Evolutionary conservation across 1,140 invertebrate species (phyloP).

Genomic region (Dolichoris vasculosae): DNA sequence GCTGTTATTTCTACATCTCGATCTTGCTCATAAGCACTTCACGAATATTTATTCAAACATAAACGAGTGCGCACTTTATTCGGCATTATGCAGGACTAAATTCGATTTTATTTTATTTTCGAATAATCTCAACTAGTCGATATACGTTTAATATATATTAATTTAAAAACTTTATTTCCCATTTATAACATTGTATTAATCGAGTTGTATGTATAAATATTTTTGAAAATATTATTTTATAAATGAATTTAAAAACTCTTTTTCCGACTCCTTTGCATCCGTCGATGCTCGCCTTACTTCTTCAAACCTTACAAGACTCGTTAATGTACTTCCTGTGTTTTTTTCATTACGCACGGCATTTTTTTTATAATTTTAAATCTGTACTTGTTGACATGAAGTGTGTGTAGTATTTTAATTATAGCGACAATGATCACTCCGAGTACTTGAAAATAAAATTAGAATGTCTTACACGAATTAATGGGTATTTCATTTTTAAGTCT

Average conservation of each 20-base stretch:
- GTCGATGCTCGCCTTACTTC: conserved; percentile 50
- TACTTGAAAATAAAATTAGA: conserved; percentile 28
- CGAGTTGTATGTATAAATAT: conserved; percentile 39
- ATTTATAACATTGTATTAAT: conserved; percentile 27
- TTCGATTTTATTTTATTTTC: conserved; percentile 31
- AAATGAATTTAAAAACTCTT: conserved; percentile 25
- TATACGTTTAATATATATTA: conserved; percentile 40
- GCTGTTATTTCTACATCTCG: background rate
- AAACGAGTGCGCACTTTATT: conserved; percentile 45
- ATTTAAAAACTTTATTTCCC: conserved; percentile 39
- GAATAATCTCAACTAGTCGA: conserved; percentile 39
- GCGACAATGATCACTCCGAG: conserved; percentile 27
- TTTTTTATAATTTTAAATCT: conserved; percentile 9
- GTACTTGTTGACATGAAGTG: background rate
- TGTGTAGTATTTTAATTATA: background rate
- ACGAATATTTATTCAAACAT: conserved; percentile 29
- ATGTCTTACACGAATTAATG: background rate
- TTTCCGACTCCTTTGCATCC: background rate
- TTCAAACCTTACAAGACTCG: conserved; percentile 54
- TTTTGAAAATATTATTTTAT: conserved; percentile 37
- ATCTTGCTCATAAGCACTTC: conserved; percentile 8
- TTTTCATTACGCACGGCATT: conserved; percentile 51
- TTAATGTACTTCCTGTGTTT: conserved; percentile 46
- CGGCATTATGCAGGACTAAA: conserved; percentile 46
- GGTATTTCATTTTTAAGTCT: conserved; percentile 21